Conservation (phyloP, 2,888 invertebrate species). For the Ormyrus rosae region DNA sequence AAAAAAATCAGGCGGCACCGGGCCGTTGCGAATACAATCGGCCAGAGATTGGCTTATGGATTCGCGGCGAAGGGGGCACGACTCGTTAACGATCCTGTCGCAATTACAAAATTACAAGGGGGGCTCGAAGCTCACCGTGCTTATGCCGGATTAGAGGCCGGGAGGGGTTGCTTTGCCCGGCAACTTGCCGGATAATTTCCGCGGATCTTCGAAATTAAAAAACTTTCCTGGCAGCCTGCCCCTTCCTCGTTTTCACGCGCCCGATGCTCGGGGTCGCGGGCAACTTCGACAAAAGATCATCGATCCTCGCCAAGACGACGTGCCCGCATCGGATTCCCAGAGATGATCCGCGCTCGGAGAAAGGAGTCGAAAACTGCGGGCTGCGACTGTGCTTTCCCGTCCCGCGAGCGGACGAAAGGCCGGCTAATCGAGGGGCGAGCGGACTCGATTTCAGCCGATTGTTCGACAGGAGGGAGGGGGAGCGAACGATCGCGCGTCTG, state of each 20-base stretch:
- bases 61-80: neutral
- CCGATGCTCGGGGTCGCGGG: neutral
- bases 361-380: too few relatives aligned
- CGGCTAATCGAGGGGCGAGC: too few relatives aligned
- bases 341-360: too few relatives aligned
- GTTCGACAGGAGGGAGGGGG: too few relatives aligned
- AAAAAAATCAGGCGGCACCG: neutral
- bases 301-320: neutral
- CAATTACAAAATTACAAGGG: constrained; percentile 21
- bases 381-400: too few relatives aligned
- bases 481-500: too few relatives aligned
- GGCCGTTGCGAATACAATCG: neutral
- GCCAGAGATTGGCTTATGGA: neutral
- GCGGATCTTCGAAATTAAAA: constrained; percentile 70
- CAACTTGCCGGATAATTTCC: constrained; percentile 66
- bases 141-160: neutral
- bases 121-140: neutral
- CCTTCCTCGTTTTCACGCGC: neutral
- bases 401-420: too few relatives aligned
- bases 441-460: too few relatives aligned
- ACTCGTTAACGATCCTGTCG: constrained; percentile 4
- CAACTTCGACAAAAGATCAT: neutral
- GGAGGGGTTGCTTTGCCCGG: neutral
- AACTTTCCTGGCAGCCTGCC: constrained; percentile 60
- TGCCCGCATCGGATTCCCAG: too few relatives aligned